Evolutionary conservation across 1,140 invertebrate genomes (phyloP).

Genomic region (Wiebesia pumilae): DNA sequence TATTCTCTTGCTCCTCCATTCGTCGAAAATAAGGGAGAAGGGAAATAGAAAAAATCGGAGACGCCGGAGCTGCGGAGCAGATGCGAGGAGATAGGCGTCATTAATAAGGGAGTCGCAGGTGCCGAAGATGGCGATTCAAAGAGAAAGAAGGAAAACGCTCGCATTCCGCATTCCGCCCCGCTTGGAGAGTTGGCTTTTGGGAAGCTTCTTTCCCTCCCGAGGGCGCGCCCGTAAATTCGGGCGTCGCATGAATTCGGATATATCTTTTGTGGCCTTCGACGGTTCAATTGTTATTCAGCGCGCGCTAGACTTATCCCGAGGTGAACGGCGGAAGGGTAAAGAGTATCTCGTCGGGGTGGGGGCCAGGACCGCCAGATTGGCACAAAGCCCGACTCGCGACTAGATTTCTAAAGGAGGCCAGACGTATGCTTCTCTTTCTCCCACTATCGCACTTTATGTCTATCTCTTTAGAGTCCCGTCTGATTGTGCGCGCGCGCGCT

Average conservation of each 20-base stretch:
- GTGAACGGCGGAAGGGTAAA: background rate
- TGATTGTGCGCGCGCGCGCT: background rate
- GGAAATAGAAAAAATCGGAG: background rate
- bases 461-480: constrained; percentile 4
- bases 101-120: constrained; percentile 47
- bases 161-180: constrained; percentile 39
- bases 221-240: constrained; percentile 43
- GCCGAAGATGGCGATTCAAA: constrained; percentile 36
- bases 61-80: background rate
- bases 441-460: constrained; percentile 1
- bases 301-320: constrained; percentile 46
- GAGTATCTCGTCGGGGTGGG: background rate
- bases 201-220: background rate
- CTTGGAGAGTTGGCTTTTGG: background rate
- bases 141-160: background rate
- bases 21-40: background rate
- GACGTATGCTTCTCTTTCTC: constrained; percentile 3
- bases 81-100: background rate
- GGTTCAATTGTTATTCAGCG: constrained; percentile 53
- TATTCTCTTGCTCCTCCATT: background rate
- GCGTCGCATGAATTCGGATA: constrained; percentile 51
- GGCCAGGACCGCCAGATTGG: constrained; percentile 46
- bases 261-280: constrained; percentile 48
- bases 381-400: constrained; percentile 52
- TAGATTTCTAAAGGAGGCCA: constrained; percentile 48